These are phyloP conservation scores for Loriculus beryllinus DNA, from an alignment of 2,797 vertebrate genomes.

Conservation along the genomic window DNA sequence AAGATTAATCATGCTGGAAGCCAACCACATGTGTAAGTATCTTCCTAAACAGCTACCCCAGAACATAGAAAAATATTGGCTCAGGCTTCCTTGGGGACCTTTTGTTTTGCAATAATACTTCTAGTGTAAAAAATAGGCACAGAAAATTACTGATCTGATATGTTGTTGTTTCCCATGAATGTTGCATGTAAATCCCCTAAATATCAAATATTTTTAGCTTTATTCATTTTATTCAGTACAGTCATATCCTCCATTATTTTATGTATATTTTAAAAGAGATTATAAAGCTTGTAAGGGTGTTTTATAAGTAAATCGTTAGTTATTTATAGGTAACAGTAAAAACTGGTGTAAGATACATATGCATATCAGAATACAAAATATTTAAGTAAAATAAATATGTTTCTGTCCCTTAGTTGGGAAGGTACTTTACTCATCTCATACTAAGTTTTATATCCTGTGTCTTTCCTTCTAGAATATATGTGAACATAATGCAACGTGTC, in stretches of 20 bases:
- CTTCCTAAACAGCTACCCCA: background rate
- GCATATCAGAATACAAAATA: background rate
- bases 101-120: background rate
- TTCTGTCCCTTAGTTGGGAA: background rate
- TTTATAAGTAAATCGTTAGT: background rate
- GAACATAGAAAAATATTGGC: background rate
- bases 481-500: background rate
- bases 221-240: background rate
- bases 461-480: background rate
- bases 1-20: constrained; percentile 1
- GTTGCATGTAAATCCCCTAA: background rate
- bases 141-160: background rate
- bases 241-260: background rate
- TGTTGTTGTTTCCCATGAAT: background rate
- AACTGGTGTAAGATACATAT: background rate
- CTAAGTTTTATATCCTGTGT: background rate
- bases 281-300: background rate
- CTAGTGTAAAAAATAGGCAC: background rate
- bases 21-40: background rate
- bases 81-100: background rate
- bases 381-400: background rate
- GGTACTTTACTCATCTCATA: background rate
- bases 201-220: background rate
- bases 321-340: background rate
- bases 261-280: background rate